A percentile compares a stretch with the other conserved stretches of the same genome.
Evolutionary conservation across 1,140 invertebrate genomes (phyloP).

Genomic region (Drosophila sp.): DNA sequence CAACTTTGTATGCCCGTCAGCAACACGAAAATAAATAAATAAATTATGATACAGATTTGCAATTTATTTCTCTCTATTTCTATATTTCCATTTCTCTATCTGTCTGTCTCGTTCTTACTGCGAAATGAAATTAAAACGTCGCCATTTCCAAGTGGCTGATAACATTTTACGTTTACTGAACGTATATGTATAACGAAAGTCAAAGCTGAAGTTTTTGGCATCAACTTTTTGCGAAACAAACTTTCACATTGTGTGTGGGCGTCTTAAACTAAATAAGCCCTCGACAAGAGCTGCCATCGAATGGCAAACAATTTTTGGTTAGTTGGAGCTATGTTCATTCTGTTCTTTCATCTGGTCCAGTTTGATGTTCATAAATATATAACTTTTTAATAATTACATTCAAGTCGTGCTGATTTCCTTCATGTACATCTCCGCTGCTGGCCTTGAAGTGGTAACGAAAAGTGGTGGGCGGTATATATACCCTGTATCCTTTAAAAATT

Average conservation of each 20-base stretch:
- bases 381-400: slow-evolving; percentile 49
- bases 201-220: slow-evolving; percentile 37
- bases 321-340: background rate
- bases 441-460: slow-evolving; percentile 5
- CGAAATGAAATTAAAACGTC: slow-evolving; percentile 34
- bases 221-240: slow-evolving; percentile 37
- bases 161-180: slow-evolving; percentile 35
- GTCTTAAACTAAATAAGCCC: slow-evolving; percentile 50
- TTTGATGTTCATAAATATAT: slow-evolving; percentile 35
- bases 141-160: slow-evolving; percentile 20
- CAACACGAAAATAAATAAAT: background rate
- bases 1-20: background rate
- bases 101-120: slow-evolving; percentile 4
- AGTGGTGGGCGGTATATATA: background rate
- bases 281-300: slow-evolving; percentile 32
- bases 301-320: slow-evolving; percentile 29
- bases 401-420: slow-evolving; percentile 11
- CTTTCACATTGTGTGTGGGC: slow-evolving; percentile 18
- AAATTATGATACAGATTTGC: too few species aligned
- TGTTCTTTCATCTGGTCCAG: slow-evolving; percentile 11
- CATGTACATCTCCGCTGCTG: background rate
- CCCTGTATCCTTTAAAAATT: too few species aligned
- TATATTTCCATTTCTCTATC: background rate
- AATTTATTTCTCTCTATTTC: too few species aligned
- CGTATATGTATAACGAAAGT: slow-evolving; percentile 37